Base-by-base conservation (phyloP, 2,113 vertebrate genomes). In the Petrocephalus microphthalmus region DNA sequence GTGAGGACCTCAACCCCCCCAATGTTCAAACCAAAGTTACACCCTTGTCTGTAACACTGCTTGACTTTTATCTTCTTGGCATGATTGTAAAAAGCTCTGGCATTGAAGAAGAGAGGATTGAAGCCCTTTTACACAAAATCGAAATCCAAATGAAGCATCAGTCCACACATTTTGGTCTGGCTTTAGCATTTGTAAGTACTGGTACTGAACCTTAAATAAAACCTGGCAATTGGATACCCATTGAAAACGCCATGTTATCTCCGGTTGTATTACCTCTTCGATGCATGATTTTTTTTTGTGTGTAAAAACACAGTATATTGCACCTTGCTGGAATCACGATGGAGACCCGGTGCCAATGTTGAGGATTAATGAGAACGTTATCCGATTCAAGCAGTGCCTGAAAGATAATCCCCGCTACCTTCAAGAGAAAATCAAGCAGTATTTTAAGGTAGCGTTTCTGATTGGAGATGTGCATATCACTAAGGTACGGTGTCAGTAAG, bases 141-240 rank as follows among this genome's bases (percentile, higher is more conserved):
- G 98, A 99, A 92, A 96, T 99, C 91, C 96, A 98, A 82, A 95
- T 98, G 95, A 99, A 98, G 88, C 98, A 99, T 89, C 98, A 99
- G 93, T 96, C 97, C 22, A 96, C 96, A 0, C 97, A 95, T 93
- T 99, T 99, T 85, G 98, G 98, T 53, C 95, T 99, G 33, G 78
- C 95, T 29, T 94, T 99, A 88, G 94, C 96, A 0, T 97, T 97
- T 53, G 98, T 99, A 94, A 94, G 98, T 96, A 52, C 15, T 17
- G 22, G 98, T 96, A 52, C 15, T 17, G 22, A 19, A 4, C 7
- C 37, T 53, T 22, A 64, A 25, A 82, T 82, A 17, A 74, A 74
- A 29, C 25, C 67, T 17, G 25, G 11, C 29, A 25, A 74, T 37
- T 37, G 67, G 67, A 74, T 74, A 33, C 67, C 29, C 15, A 74